phyloP scores from a whole-genome alignment of 2,797 vertebrate genomes.

The Smutsia gigantea region DNA sequence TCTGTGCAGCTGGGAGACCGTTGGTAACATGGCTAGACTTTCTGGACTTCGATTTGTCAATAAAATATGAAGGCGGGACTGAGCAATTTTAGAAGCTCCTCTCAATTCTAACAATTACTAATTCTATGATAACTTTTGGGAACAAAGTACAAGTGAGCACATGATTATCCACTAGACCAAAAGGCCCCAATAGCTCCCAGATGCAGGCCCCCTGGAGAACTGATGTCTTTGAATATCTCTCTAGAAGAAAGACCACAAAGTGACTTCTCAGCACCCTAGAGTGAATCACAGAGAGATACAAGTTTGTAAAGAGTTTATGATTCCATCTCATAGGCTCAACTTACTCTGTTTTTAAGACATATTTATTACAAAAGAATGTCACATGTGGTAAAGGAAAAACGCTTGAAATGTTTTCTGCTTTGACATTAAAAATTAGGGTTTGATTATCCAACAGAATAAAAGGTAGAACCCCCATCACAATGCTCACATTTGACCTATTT shows the following conservation, averaged over 20 bases:
- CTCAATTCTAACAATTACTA: not conserved
- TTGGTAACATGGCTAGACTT: not conserved
- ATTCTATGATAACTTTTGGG: not conserved
- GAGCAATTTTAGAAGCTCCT: not conserved
- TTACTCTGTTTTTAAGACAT: not conserved
- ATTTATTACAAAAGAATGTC: not conserved
- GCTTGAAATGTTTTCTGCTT: not conserved
- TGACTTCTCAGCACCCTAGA: not conserved
- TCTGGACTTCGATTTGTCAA: not conserved
- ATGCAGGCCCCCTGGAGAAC: too few species aligned
- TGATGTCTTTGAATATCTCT: not conserved
- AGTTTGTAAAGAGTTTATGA: not conserved
- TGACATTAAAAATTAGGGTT: not conserved
- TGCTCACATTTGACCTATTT: not conserved
- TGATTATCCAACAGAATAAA: not conserved
- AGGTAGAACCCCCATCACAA: not conserved
- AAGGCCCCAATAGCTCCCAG: not conserved
- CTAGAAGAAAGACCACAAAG: too few species aligned
- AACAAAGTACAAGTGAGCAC: not conserved
- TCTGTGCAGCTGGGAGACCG: rapidly evolving
- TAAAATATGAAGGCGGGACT: not conserved
- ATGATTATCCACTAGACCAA: not conserved
- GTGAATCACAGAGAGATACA: not conserved
- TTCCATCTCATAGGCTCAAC: not conserved
- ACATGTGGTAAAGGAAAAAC: not conserved